phyloP scores from a whole-genome alignment of 2,113 vertebrate genomes.

The Maccullochella peelii region DNA sequence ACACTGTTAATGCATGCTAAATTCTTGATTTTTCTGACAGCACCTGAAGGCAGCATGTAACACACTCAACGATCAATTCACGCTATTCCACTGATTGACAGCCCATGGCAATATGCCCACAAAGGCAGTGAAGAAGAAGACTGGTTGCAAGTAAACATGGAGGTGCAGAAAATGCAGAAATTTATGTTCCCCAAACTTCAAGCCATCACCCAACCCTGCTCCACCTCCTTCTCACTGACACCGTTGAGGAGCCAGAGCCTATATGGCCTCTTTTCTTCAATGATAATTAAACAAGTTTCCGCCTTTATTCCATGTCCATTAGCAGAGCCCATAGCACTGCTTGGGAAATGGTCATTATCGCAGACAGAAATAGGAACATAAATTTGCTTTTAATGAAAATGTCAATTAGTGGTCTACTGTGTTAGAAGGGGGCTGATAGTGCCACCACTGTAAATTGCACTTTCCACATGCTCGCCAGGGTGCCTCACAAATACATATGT shows the following conservation, averaged over 20 bases:
- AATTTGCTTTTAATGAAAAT: conserved; percentile 96
- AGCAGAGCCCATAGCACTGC: conserved; percentile 85
- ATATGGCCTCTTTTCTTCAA: conserved; percentile 79
- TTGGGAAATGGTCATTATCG: conserved; percentile 91
- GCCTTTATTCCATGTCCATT: conserved; percentile 89
- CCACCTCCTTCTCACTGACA: conserved; percentile 34
- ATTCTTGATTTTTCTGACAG: not conserved
- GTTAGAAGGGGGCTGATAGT: conserved; percentile 87
- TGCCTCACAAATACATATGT: conserved; percentile 44
- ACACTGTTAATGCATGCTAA: not conserved
- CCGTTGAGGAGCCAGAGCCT: conserved; percentile 80
- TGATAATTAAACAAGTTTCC: conserved; percentile 91
- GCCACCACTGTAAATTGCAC: conserved; percentile 74
- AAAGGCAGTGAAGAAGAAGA: not conserved
- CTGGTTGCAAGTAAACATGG: not conserved
- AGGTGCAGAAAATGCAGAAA: no score
- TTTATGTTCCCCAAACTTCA: not conserved
- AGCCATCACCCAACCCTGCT: conserved; percentile 21
- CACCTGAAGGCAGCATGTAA: not conserved
- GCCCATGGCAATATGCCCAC: not conserved
- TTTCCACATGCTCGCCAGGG: conserved; percentile 66
- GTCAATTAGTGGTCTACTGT: conserved; percentile 90
- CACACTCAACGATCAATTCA: no score
- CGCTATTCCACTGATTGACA: not conserved
- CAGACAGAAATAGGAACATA: conserved; percentile 94